These are phyloP conservation scores for Pentalonia nigronervosa DNA, from an alignment of 1,140 invertebrate genomes.

Conservation along the genomic window DNA sequence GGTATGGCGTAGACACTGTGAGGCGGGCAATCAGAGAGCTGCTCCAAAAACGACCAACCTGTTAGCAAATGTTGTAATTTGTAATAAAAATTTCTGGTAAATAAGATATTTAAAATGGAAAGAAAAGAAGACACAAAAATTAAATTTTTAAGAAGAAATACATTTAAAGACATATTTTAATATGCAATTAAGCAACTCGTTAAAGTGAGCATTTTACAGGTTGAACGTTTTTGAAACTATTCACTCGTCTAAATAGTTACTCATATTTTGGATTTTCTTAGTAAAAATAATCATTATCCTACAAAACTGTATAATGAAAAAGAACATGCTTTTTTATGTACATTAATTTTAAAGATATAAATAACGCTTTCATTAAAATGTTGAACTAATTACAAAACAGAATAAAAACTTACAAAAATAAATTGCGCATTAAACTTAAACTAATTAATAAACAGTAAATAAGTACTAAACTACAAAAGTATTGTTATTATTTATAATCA, in stretches of 20 bases:
- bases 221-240: slow-evolving; percentile 58
- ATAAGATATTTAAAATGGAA: slow-evolving; percentile 42
- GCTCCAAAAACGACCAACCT: slow-evolving; percentile 58
- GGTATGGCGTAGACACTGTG: slow-evolving; percentile 57
- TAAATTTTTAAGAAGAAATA: slow-evolving; percentile 49
- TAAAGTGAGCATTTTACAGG: slow-evolving; percentile 51
- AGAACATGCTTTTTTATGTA: slow-evolving; percentile 53
- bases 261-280: slow-evolving; percentile 37
- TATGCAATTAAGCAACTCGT: slow-evolving; percentile 50
- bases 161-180: slow-evolving; percentile 27
- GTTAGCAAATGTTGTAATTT: slow-evolving; percentile 56
- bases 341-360: slow-evolving; percentile 23
- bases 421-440: slow-evolving; percentile 45
- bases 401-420: slow-evolving; percentile 38
- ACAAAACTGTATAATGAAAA: slow-evolving; percentile 38
- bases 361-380: slow-evolving; percentile 32
- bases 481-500: background rate
- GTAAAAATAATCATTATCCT: slow-evolving; percentile 49
- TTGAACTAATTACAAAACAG: slow-evolving; percentile 42
- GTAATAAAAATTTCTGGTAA: slow-evolving; percentile 52
- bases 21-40: slow-evolving; percentile 55
- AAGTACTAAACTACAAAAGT: slow-evolving; percentile 18
- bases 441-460: slow-evolving; percentile 28
- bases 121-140: slow-evolving; percentile 46
- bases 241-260: slow-evolving; percentile 46